Evolutionary conservation across 2,113 vertebrate species (phyloP), one percentile per base, ranked within the genome.

Genomic region (Thunnus maccoyii): DNA sequence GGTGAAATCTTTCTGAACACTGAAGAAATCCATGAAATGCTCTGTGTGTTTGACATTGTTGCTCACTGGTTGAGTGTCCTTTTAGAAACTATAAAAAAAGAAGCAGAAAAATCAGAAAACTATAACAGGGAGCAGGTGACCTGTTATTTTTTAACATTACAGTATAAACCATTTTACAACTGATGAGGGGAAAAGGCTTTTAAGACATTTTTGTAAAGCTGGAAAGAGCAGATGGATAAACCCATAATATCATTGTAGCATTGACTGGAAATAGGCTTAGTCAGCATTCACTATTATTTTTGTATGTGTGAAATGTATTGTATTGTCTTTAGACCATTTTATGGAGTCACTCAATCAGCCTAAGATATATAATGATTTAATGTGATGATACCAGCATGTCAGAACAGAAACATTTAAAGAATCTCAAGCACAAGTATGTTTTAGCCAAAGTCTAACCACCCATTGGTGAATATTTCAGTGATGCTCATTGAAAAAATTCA

Each of bases 21-120:
- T 89, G 83, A 83, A 92, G 72, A 67, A 83, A 85, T 79, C 27
- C 67, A 67, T 41, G 44, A 51, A 79, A 57, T 55, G 66, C 61
- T 86, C 48, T 65, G 79, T 32, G 65, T 82, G 80, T 76, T 70
- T 58, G 13, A 87, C 66, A 56, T 83, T 85, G 77, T 80, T 91
- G 89, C 94, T 95, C 94, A 94, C 94, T 95, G 94, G 94, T 84
- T 95, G 93, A 95, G 94, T 92, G 69, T 91, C 63, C 51, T 88
- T 79, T 90, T 84, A 86, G 71, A 72, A 75, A 63, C 56, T 17
- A 32, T 66, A 16, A 20, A 64, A 61, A 51, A 48, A 18, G 17
- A 51, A n/a, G 20, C 32, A 12, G 52, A 27, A 32, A 61, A 73
- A 25, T 54, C 65, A 3, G 32, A 57, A 46, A 69, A 47, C 47